Evolutionary conservation across 2,797 vertebrate species (phyloP).

Genomic region (Todus mexicanus): DNA sequence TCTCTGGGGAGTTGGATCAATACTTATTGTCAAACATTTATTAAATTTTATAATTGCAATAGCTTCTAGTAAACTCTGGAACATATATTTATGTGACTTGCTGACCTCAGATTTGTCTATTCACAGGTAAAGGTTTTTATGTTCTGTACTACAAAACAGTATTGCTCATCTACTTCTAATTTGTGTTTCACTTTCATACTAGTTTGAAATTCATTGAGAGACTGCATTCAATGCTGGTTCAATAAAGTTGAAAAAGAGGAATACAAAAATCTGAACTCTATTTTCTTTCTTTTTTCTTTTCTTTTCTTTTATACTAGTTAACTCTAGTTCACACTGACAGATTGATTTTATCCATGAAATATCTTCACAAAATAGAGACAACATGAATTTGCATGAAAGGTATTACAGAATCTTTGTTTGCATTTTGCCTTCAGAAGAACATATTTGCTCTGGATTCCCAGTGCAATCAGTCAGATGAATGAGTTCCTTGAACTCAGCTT

Average conservation of each 20-base stretch:
- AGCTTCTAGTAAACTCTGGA: neutral
- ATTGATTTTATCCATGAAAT: neutral
- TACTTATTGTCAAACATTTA: neutral
- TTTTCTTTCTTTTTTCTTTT: neutral
- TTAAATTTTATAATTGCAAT: constrained; percentile 4
- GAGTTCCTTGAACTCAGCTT: constrained; percentile 25
- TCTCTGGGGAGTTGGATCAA: neutral
- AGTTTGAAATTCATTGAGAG: neutral
- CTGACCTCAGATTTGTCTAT: neutral
- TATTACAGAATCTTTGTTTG: neutral
- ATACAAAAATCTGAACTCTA: neutral
- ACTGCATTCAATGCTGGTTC: neutral
- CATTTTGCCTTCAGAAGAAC: constrained; percentile 13
- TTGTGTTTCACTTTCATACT: neutral
- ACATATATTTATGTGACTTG: neutral
- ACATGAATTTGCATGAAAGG: neutral
- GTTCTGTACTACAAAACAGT: neutral
- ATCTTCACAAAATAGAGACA: neutral
- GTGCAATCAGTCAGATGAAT: constrained; percentile 32
- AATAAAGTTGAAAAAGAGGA: neutral
- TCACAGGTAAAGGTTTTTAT: neutral
- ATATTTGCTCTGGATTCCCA: neutral
- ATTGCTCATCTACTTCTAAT: neutral
- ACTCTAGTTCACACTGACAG: neutral
- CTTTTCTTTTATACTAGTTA: neutral